Evolutionary conservation across 2,888 invertebrate species (phyloP).

Genomic region (Drosophila formosana): DNA sequence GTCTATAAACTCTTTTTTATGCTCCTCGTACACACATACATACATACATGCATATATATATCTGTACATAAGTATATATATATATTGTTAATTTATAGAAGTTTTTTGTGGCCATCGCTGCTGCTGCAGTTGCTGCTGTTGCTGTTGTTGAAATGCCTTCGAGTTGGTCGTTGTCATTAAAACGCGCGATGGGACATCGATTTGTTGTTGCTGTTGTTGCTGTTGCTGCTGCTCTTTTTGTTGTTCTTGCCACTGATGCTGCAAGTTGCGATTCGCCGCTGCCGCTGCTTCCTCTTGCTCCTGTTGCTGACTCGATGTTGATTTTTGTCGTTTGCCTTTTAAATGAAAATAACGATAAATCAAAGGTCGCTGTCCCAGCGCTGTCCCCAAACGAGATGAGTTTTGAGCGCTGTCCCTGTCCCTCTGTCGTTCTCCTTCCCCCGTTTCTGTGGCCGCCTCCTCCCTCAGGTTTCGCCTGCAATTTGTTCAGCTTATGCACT

Average conservation of each 20-base stretch:
- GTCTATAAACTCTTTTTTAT: constrained; percentile 31
- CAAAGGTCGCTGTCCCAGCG: constrained; percentile 65
- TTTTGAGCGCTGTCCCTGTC: constrained; percentile 26
- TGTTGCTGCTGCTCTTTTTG: constrained; percentile 23
- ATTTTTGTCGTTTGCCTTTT: constrained; percentile 82
- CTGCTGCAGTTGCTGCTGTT: constrained; percentile 40
- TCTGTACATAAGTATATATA: constrained; percentile 38
- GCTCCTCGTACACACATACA: not conserved
- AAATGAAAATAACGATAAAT: constrained; percentile 80
- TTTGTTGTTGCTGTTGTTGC: constrained; percentile 59
- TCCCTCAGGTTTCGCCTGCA: constrained; percentile 15
- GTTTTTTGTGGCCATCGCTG: constrained; percentile 63
- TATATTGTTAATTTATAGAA: constrained; percentile 79
- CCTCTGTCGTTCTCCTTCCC: constrained; percentile 1
- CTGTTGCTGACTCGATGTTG: constrained; percentile 54
- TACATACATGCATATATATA: constrained; percentile 12
- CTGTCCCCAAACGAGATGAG: constrained; percentile 42
- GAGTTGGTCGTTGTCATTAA: constrained; percentile 77
- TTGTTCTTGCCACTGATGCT: constrained; percentile 13
- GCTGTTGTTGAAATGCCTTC: constrained; percentile 68
- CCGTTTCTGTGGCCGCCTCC: not conserved
- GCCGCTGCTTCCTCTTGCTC: constrained; percentile 23
- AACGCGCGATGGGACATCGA: constrained; percentile 81
- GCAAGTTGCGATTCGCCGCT: constrained; percentile 24
- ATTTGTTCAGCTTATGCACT: constrained; percentile 52